phyloP scores from a whole-genome alignment of 37 sponge, comb jelly and placozoan genomes.

The Bolinopsis microptera region DNA sequence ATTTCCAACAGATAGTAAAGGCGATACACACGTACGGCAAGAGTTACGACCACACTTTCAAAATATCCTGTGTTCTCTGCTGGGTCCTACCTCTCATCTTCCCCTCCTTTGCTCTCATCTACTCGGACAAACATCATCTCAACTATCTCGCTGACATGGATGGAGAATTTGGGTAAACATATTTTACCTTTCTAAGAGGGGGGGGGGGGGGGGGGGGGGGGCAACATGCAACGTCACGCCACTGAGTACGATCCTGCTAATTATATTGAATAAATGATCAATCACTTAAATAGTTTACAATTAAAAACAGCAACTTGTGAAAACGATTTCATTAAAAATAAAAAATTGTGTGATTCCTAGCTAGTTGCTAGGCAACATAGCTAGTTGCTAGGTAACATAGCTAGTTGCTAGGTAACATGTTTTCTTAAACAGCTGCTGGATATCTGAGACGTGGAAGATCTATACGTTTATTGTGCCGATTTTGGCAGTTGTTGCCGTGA shows the following conservation, averaged over 20 bases:
- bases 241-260: too few relatives aligned
- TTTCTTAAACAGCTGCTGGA: constrained; percentile 22
- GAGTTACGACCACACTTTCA: not conserved
- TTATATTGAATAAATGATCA: too few relatives aligned
- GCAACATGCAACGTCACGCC: too few relatives aligned
- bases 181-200: too few relatives aligned
- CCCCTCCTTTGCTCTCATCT: not conserved
- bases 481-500: not conserved
- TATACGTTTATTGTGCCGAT: constrained; percentile 8
- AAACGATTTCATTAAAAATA: too few relatives aligned
- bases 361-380: too few relatives aligned
- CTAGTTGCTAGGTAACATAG: too few relatives aligned
- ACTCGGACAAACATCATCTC: not conserved
- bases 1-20: not conserved
- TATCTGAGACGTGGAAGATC: not conserved
- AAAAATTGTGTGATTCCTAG: too few relatives aligned
- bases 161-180: constrained; percentile 37
- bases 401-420: too few relatives aligned
- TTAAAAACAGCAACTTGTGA: too few relatives aligned
- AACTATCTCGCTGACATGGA: not conserved
- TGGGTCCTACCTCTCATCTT: not conserved
- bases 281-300: too few relatives aligned
- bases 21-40: constrained; percentile 30
- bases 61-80: not conserved
- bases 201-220: too few relatives aligned